Evolutionary conservation across 2,113 vertebrate genomes (phyloP), one percentile per base, ranked within the genome.

Genomic region (Coreoperca whiteheadi): DNA sequence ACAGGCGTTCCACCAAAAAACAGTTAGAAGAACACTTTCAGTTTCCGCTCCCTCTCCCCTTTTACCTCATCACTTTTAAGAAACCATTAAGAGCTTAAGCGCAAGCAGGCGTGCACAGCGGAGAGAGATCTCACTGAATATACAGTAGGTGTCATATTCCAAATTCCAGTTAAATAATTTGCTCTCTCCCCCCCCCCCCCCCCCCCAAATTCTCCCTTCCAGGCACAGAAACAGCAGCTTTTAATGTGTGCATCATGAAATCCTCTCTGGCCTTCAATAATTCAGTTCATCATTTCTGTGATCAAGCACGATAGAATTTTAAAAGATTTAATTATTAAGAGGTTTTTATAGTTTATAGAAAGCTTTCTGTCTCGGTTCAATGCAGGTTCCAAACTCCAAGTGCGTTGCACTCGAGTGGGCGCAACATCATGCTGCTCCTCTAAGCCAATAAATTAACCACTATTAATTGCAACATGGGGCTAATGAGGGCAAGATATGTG

Each of bases 1-100:
- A 94, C 71, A 91, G 78, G 81, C 90, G 9, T 91, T 90, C 37
- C 69, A 84, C 81, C 70, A 78, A 90, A 93, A 89, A 88, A 77
- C 90, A 91, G 91, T 92, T 90, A 89, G 43, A 65, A 70, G 77
- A 90, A 90, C 77, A 84, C 86, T 90, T 92, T 87, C 78, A 86
- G 91, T 91, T 91, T 89, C 85, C 25, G 64, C 84, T 88, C 70
- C 77, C 81, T 85, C 83, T 85, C 81, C 84, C 64, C 51, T 86
- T 79, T 9, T 59, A 76, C 72, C 73, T 85, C 82, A 89, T 88
- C 84, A 82, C 74, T 87, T 92, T 85, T 84, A 90, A 84, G 77
- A 77, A 91, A 84, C 89, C 86, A 86, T 93, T 88, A 88, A 84
- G 83, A 74, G 82, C 89, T 89, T 88, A 87, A 83, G 70, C 74